These are phyloP conservation scores for Agrotis puta DNA, from an alignment of 2,888 invertebrate genomes.

Conservation along the genomic window DNA sequence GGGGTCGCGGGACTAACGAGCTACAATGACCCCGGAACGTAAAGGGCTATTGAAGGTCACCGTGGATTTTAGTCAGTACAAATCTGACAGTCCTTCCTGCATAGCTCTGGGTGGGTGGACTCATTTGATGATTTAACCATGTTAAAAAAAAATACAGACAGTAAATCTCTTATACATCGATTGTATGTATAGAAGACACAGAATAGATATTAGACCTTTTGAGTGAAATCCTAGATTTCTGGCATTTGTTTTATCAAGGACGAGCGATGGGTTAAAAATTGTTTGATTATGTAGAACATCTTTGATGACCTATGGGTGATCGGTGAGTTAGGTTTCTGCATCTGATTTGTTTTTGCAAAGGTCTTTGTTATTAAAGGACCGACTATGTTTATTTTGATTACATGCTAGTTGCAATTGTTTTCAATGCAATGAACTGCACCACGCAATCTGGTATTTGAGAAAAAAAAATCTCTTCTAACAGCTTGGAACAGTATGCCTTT, in stretches of 20 bases:
- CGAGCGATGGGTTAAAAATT: conserved; percentile 34
- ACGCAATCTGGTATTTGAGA: background rate
- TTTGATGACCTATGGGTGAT: conserved; percentile 27
- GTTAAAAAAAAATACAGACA: no score
- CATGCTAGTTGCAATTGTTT: background rate
- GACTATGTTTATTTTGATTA: background rate
- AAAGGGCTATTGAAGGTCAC: no score
- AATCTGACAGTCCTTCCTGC: no score
- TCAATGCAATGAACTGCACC: conserved; percentile 2
- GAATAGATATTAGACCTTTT: conserved; percentile 18
- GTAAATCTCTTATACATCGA: no score
- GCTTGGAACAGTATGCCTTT: no score
- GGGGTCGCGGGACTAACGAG: no score
- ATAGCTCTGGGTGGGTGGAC: no score
- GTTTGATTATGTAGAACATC: conserved; percentile 23
- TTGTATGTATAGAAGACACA: no score
- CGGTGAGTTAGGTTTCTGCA: conserved; percentile 9
- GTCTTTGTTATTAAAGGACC: conserved; percentile 26
- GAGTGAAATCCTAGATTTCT: conserved; percentile 40
- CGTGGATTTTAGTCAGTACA: no score
- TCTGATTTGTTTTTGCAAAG: conserved; percentile 43
- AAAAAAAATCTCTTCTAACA: no score
- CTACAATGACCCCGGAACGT: no score
- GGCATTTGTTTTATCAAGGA: conserved; percentile 54
- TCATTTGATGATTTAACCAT: no score